A percentile compares a stretch with the other conserved stretches of the same genome.
These are phyloP conservation scores for Oscheius sp. DNA, from an alignment of 2,888 invertebrate genomes.

Conservation along the genomic window DNA sequence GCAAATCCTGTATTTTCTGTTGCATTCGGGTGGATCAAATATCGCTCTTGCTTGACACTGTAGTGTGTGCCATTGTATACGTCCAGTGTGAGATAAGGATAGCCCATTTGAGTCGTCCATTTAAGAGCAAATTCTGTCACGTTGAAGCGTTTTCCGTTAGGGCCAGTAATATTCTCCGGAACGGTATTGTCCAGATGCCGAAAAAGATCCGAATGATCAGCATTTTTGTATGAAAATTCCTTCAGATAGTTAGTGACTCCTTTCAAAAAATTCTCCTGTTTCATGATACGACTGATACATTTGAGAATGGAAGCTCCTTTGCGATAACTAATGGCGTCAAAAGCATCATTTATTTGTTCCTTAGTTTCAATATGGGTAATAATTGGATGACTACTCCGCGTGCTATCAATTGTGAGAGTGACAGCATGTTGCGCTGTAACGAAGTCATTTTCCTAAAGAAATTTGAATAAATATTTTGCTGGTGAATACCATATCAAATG, in stretches of 20 bases:
- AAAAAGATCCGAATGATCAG: constrained; percentile 86
- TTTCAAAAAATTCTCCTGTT: constrained; percentile 50
- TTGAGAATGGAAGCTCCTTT: constrained; percentile 75
- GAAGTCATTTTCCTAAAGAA: not conserved
- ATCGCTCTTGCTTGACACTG: constrained; percentile 53
- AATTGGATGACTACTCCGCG: constrained; percentile 85
- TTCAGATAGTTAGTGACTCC: constrained; percentile 76
- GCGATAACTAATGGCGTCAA: constrained; percentile 86
- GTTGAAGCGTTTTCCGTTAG: constrained; percentile 50
- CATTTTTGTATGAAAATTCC: constrained; percentile 79
- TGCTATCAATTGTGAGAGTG: constrained; percentile 77
- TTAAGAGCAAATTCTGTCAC: constrained; percentile 78
- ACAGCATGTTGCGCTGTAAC: not conserved
- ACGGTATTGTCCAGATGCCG: constrained; percentile 77
- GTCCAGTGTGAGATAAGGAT: constrained; percentile 52
- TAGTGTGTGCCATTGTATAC: constrained; percentile 44
- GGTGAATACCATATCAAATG: constrained; percentile 9
- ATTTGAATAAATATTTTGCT: too few species aligned
- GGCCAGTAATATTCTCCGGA: constrained; percentile 65
- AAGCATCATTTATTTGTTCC: constrained; percentile 86
- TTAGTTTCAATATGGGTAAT: constrained; percentile 85
- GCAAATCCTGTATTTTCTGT: constrained; percentile 52
- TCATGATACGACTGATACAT: constrained; percentile 60
- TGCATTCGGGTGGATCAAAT: constrained; percentile 51
- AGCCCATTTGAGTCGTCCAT: constrained; percentile 77